Evolutionary conservation across 2,797 vertebrate genomes (phyloP).

Genomic region (Melopsittacus undulatus): DNA sequence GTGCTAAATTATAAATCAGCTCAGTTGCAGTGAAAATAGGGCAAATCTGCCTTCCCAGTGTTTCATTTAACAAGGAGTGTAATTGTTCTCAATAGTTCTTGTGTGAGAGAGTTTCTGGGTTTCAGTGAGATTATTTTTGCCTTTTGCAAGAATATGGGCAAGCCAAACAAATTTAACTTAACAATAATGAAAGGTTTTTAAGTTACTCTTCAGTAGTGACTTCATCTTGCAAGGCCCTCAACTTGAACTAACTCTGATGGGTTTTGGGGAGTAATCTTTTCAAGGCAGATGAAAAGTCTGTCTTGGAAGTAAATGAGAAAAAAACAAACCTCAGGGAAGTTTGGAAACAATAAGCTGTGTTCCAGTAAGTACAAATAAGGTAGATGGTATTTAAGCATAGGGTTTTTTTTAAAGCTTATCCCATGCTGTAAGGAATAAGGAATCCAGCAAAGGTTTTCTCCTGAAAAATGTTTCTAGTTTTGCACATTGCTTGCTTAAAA

Average conservation of each 20-base stretch:
- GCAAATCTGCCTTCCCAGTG: neutral
- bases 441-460: slow-evolving; percentile 42
- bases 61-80: neutral
- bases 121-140: slow-evolving; percentile 16
- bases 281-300: neutral
- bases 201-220: neutral
- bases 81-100: neutral
- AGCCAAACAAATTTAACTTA: slow-evolving; percentile 10
- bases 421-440: slow-evolving; percentile 44
- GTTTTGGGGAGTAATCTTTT: neutral
- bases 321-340: neutral
- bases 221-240: neutral
- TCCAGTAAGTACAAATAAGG: slow-evolving; percentile 44
- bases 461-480: slow-evolving; percentile 9
- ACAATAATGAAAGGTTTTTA: neutral
- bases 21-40: neutral
- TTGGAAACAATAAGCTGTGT: slow-evolving; percentile 7
- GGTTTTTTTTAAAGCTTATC: neutral
- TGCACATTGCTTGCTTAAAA: slow-evolving; percentile 33
- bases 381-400: neutral
- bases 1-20: neutral
- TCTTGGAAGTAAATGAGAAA: slow-evolving; percentile 22
- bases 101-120: neutral
- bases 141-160: neutral
- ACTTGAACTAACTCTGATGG: neutral